Conservation (phyloP, 2,113 vertebrate species). For the Callipepla squamata region DNA sequence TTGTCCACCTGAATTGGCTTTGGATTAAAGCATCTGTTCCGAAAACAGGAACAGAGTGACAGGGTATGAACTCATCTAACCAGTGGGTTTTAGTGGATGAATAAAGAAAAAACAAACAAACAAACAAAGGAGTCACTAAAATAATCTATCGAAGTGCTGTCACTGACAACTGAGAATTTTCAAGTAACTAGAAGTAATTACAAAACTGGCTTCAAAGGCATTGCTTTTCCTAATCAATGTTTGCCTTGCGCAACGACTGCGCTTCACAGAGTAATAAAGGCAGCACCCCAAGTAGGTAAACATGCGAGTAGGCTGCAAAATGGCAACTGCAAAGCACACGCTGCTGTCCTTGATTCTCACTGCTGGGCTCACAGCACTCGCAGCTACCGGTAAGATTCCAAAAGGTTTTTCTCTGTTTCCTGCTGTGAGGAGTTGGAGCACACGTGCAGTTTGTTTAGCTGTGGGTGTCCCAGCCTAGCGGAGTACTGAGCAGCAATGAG, state of each 20-base stretch:
- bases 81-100: too few relatives aligned
- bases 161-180: too few relatives aligned
- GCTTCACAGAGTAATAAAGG: not conserved
- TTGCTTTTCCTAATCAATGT: rapidly evolving
- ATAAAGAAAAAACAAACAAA: too few relatives aligned
- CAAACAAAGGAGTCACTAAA: too few relatives aligned
- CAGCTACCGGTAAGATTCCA: not conserved
- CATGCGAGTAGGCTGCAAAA: not conserved
- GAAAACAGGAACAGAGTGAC: too few relatives aligned
- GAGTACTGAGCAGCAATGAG: not conserved
- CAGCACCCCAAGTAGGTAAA: not conserved
- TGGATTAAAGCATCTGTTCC: too few relatives aligned
- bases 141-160: not conserved
- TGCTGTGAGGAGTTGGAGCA: not conserved
- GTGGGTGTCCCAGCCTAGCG: not conserved
- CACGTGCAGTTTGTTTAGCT: not conserved
- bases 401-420: not conserved
- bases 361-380: rapidly evolving
- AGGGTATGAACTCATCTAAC: too few relatives aligned
- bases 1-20: too few relatives aligned
- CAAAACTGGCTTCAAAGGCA: not conserved
- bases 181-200: too few relatives aligned
- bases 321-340: not conserved
- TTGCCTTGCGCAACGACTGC: not conserved
- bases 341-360: not conserved